Conservation (phyloP, 2,888 invertebrate species). For the Rosalia funebris region DNA sequence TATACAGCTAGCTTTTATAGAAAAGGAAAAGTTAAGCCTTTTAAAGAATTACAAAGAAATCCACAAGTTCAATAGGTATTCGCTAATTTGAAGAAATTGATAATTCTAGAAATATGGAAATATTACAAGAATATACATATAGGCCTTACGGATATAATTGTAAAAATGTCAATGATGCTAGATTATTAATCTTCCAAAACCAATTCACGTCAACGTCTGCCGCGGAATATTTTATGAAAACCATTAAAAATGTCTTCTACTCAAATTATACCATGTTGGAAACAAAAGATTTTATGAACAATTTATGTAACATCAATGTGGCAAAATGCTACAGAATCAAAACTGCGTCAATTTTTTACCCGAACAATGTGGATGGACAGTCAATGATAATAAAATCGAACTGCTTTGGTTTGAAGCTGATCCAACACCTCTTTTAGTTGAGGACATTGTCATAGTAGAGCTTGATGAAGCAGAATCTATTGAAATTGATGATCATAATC, state of each 20-base stretch:
- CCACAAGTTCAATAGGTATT: too few species aligned
- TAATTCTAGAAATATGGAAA: neutral
- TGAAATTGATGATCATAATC: conserved; percentile 10
- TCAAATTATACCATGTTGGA: neutral
- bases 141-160: neutral
- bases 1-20: too few species aligned
- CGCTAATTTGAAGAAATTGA: neutral
- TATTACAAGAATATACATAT: neutral
- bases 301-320: neutral
- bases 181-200: conserved; percentile 5
- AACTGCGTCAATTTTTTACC: conserved; percentile 17
- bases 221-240: neutral
- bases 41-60: neutral
- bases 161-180: conserved; percentile 3
- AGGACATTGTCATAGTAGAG: conserved; percentile 19
- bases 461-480: conserved; percentile 11
- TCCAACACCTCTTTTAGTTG: conserved; percentile 20
- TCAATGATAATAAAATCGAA: conserved; percentile 23
- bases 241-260: neutral
- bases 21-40: too few species aligned
- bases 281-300: neutral
- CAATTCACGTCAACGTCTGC: neutral
- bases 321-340: neutral
- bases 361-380: conserved; percentile 23
- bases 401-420: conserved; percentile 17